Base-by-base conservation (phyloP, 2,888 invertebrate species). In the Dynastes grantii region DNA sequence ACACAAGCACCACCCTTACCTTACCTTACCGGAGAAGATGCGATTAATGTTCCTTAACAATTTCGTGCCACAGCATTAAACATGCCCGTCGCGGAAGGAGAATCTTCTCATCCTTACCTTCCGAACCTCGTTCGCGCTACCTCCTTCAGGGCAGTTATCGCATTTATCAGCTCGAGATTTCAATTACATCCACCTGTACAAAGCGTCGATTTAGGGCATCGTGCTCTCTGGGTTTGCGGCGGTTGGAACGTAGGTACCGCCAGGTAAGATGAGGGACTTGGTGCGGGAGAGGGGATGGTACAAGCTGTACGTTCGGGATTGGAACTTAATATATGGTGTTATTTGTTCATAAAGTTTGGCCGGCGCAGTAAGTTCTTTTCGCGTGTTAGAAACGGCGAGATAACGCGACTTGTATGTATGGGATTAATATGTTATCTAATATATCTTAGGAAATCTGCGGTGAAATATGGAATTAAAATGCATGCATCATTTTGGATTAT, bases 21-120 rank as follows among this genome's bases (percentile, higher is more conserved):
- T 6, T 2, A 9, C 82, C 84, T 22, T 22, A 22, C 22, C 85
- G 84, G 4, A 37, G 32, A 84, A 80, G 81, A 82, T 81, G 83
- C 85, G 86, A 85, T 86, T 85, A 85, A 86, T 85, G 86, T 86
- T 85, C 85, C 86, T 86, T 85, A 83, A 83, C 85, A 83, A 85
- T 85, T 84, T 83, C 86, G 85, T 86, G 85, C 85, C 84, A 84
- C 84, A 82, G 84, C 85, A 85, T 85, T 85, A 85, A 85, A 85
- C 85, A 85, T 84, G 55, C 83, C 22, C 65, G 22, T 40, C 40
- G 40, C 65, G 65, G 65, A 67, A 67, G 22, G 65, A 40, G 65
- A 67, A 40, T 40, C 40, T 13, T 40, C 6, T 65, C 8, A 22
- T 22, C 22, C 40, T 67, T 40, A 2, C 65, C 16, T 9, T 40